These are phyloP conservation scores for Penaeus monodon DNA, from an alignment of 2,888 invertebrate species.

Conservation along the genomic window DNA sequence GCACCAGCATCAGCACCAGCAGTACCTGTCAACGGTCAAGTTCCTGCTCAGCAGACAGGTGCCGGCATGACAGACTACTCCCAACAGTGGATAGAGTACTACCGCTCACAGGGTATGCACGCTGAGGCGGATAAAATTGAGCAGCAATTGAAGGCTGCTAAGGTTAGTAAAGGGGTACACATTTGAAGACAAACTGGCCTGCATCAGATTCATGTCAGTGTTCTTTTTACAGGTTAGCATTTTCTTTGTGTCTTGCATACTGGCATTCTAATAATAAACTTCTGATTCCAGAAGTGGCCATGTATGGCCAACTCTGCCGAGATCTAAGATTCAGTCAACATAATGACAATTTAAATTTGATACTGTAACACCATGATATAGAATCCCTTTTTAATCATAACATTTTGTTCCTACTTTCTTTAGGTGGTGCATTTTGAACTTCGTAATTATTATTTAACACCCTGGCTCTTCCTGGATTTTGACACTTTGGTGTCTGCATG, in stretches of 20 bases:
- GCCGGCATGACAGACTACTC: slow-evolving; percentile 91
- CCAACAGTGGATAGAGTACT: slow-evolving; percentile 97
- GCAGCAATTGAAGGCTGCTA: slow-evolving; percentile 62
- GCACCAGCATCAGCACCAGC: slow-evolving; percentile 29
- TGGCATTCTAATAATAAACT: slow-evolving; percentile 25
- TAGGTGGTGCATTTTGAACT: neutral
- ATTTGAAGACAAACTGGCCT: slow-evolving; percentile 15
- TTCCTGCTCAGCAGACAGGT: slow-evolving; percentile 36
- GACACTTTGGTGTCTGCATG: slow-evolving; percentile 23
- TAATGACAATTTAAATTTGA: no score
- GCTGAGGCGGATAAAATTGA: slow-evolving; percentile 82
- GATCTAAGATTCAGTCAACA: no score
- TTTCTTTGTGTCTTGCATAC: neutral
- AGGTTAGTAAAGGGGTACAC: slow-evolving; percentile 53
- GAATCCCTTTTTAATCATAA: no score
- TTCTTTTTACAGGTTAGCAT: slow-evolving; percentile 39
- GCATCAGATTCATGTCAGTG: neutral
- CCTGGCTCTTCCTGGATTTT: slow-evolving; percentile 21
- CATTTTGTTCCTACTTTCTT: no score
- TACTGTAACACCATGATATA: no score
- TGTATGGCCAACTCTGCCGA: neutral
- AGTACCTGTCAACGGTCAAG: slow-evolving; percentile 40
- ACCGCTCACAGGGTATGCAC: slow-evolving; percentile 90
- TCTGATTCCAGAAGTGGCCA: slow-evolving; percentile 37
- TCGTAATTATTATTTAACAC: slow-evolving; percentile 5